phyloP scores from a whole-genome alignment of 2,888 invertebrate species.

The Stratiomys singularior region DNA sequence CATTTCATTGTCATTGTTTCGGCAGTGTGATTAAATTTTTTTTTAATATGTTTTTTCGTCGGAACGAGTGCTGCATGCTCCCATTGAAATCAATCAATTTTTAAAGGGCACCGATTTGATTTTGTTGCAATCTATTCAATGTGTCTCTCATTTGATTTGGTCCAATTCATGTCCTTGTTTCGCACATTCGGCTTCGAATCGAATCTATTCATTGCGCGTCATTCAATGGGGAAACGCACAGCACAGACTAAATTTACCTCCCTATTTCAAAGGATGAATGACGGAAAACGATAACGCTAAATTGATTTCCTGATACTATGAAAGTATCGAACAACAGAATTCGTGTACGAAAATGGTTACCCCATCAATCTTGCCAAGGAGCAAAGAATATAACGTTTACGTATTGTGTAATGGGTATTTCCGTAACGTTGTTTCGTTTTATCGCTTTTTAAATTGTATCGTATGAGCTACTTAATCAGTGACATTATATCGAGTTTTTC shows the following conservation, averaged over 20 bases:
- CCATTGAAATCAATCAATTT: neutral
- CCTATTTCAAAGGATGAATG: slow-evolving; percentile 41
- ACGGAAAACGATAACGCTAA: slow-evolving; percentile 42
- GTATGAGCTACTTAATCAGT: slow-evolving; percentile 30
- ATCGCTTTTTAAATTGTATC: slow-evolving; percentile 39
- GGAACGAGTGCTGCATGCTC: neutral
- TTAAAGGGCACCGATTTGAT: slow-evolving; percentile 26
- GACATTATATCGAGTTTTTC: neutral
- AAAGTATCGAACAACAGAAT: slow-evolving; percentile 42
- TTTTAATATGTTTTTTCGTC: neutral
- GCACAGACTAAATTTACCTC: neutral
- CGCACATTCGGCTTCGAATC: neutral
- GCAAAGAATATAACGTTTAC: neutral
- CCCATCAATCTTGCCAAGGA: slow-evolving; percentile 30
- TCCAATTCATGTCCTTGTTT: neutral
- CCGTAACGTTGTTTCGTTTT: slow-evolving; percentile 34
- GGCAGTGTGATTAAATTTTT: slow-evolving; percentile 29
- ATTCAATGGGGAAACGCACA: neutral
- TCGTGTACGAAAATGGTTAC: slow-evolving; percentile 36
- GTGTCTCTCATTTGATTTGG: neutral
- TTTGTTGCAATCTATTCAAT: slow-evolving; percentile 11
- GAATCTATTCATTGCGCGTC: neutral
- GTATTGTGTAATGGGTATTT: neutral
- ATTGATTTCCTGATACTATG: slow-evolving; percentile 39
- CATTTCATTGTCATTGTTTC: slow-evolving; percentile 35